phyloP scores from a whole-genome alignment of 1,140 invertebrate genomes.

The Octopus bimaculoides region DNA sequence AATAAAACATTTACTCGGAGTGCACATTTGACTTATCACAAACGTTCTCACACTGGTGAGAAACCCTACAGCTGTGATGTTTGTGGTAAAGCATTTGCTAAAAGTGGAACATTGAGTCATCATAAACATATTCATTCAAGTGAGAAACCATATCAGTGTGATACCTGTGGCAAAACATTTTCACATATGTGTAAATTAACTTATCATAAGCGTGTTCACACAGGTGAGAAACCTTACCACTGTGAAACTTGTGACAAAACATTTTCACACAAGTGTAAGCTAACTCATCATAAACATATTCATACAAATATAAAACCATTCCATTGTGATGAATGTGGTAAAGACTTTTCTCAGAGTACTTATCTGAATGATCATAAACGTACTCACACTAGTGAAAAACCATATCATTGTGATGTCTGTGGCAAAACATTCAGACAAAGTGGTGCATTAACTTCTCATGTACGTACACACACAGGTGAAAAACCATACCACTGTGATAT shows the following conservation, averaged over 20 bases:
- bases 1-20: neutral
- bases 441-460: slow-evolving; percentile 14
- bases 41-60: neutral
- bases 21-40: neutral
- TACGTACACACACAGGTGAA: neutral
- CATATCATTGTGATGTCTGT: slow-evolving; percentile 34
- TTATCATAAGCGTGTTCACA: neutral
- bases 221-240: slow-evolving; percentile 2
- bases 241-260: neutral
- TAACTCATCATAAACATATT: neutral
- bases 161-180: neutral
- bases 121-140: neutral
- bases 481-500: too few species aligned
- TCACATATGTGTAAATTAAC: neutral
- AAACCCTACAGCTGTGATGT: neutral
- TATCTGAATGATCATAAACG: neutral
- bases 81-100: neutral
- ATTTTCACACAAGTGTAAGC: neutral
- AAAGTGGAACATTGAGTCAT: neutral
- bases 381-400: slow-evolving; percentile 64
- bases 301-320: neutral
- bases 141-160: slow-evolving; percentile 5
- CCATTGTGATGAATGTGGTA: neutral
- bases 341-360: neutral
- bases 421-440: slow-evolving; percentile 14